Base-by-base conservation (phyloP, 2,888 invertebrate genomes). In the Lasioglossum villosulum region DNA sequence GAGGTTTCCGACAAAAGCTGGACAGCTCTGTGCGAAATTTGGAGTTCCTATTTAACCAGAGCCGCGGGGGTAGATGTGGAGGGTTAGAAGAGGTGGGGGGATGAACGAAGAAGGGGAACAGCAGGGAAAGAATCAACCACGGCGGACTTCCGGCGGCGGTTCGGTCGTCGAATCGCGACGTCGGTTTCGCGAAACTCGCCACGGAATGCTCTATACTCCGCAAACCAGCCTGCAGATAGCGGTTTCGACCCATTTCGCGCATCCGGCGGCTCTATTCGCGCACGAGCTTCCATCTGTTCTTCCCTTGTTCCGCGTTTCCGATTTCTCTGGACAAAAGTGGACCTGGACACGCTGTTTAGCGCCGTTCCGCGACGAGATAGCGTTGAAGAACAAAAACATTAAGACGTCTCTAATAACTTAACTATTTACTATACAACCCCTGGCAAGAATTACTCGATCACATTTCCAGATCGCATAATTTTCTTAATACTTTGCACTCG, bases 171-270 rank as follows among this genome's bases (percentile, higher is more conserved):
- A 56, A 39, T 59, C 68, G 79, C 74, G 63, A 75, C 80, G 23
- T 71, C 52, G 66, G 45, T 52, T 63, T 63, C 48, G 52, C 52
- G 81, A 72, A 75, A 66, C 75, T 81, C 52, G n/a, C 34, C 34
- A 27, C 39, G 73, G n/a, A 83, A 71, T 37, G 63, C 42, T 16
- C 56, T 52, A 23, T 52, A 52, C 52, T 52, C 23, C 45, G 68
- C 59, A 83, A 84, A 52, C 84, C 72, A 83, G 84, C 48, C 78
- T 76, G 39, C 76, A 59, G 83, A 73, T 48, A 73, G 63, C 84
- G 84, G 79, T 76, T 85, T 76, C 79, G 59, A 75, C 70, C 73
- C 39, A 73, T 75, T 80, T 80, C 59, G 30, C 39, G 71, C 63
- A 34, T 52, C 81, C 48, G 80, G 6, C 37, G 19, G 42, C 70